Evolutionary conservation across 1,140 invertebrate species (phyloP), one percentile per base, ranked within the genome.

Genomic region (Leptoteleia sp.): DNA sequence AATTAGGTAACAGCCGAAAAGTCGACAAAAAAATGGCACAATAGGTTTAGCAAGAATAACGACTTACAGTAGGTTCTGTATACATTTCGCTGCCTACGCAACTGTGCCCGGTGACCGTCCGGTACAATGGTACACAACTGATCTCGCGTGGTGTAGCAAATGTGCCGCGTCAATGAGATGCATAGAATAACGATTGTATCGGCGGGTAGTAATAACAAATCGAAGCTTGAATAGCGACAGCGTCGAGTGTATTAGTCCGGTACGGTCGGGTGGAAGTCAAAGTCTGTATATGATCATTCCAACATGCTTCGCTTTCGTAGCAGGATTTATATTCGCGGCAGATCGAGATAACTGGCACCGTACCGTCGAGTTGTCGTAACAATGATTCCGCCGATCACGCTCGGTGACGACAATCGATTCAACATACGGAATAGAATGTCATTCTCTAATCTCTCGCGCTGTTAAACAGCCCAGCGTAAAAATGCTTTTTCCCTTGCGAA

Each of bases 331-430:
- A 76, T 68, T 54, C 62, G 45, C 47, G 47, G 62, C 27, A 13
- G 52, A 73, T 67, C 61, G 37, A 17, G 62, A 76, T 76, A 76
- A 55, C 43, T 47, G n/a, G 45, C 12, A 52, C 27, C 61, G 61
- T 57, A 52, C 52, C 11, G 27, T 38, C 12, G 59, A 29, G 55
- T 65, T 61, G 72, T 68, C 38, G 62, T 45, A 76, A 67, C 55
- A 76, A 76, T 76, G 62, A 76, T 65, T 67, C 47, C 54, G 59
- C 42, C 61, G 71, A 75, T 65, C 70, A 73, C 70, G 57, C 42
- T 73, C 16, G 38, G 48, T 57, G 70, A 55, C 71, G 61, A 75
- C 61, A 65, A 75, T 65, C 71, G 61, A 73, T 64, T 48, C 48
- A 57, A 48, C 57, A 50, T 31, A 48, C 38, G 4, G 22, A 37